Evolutionary conservation across 1,140 invertebrate species (phyloP).

Genomic region (Apis cerana): DNA sequence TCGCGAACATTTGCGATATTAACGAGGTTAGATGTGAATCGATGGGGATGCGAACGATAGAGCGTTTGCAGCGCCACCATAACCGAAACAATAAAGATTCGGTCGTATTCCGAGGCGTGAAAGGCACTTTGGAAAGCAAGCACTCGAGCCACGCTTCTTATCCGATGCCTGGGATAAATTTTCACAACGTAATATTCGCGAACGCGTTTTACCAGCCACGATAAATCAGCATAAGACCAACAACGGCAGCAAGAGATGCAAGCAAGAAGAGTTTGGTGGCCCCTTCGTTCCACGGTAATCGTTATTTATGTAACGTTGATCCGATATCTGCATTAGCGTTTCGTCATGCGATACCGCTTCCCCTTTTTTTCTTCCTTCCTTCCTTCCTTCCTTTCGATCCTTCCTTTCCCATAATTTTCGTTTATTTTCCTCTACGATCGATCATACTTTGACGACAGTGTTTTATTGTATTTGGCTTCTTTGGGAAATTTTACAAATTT

Average conservation of each 20-base stretch:
- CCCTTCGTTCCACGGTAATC: conserved; percentile 48
- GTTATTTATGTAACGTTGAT: conserved; percentile 62
- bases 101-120: not conserved
- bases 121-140: conserved; percentile 1
- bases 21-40: not conserved
- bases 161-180: conserved; percentile 28
- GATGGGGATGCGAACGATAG: not conserved
- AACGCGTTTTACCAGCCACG: conserved; percentile 45
- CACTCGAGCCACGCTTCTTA: conserved; percentile 27
- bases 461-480: too few relatives aligned
- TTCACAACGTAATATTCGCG: conserved; percentile 48
- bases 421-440: too few relatives aligned
- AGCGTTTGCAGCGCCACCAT: not conserved
- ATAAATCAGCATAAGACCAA: conserved; percentile 66
- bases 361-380: not conserved
- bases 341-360: conserved; percentile 32
- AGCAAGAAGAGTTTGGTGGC: conserved; percentile 6
- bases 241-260: conserved; percentile 33
- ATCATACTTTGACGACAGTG: too few relatives aligned
- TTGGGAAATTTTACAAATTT: too few relatives aligned
- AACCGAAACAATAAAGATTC: conserved; percentile 4
- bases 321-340: conserved; percentile 55
- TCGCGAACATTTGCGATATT: too few relatives aligned
- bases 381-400: not conserved
- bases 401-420: too few relatives aligned